These are phyloP conservation scores for Eilema depressum DNA, from an alignment of 2,888 invertebrate genomes.

Conservation along the genomic window DNA sequence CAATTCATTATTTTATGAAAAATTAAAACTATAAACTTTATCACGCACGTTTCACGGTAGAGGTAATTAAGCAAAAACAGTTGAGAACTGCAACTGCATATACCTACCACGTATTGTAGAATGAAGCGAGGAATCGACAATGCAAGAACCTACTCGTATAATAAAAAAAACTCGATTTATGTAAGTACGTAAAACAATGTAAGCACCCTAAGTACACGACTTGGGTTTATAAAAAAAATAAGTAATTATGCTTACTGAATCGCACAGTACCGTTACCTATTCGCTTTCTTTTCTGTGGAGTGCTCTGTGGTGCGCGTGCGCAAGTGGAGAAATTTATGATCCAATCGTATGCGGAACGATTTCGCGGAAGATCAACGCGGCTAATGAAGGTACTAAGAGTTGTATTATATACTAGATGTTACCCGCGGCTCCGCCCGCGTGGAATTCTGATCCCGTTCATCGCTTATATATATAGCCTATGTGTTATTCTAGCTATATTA, in stretches of 20 bases:
- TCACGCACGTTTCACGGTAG: background rate
- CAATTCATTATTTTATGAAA: constrained; percentile 20
- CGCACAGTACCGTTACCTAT: constrained; percentile 75
- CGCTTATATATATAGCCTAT: too few relatives aligned
- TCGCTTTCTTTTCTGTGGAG: constrained; percentile 76
- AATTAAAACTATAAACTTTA: background rate
- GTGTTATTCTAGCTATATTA: too few relatives aligned
- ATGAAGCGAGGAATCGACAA: background rate
- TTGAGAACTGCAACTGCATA: background rate
- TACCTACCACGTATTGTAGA: background rate
- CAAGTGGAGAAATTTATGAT: constrained; percentile 62
- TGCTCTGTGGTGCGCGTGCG: constrained; percentile 52
- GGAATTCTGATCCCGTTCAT: too few relatives aligned
- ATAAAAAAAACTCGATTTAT: background rate
- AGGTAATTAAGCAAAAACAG: background rate
- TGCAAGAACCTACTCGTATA: background rate
- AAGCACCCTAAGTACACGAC: constrained; percentile 13
- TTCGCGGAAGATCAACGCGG: constrained; percentile 54
- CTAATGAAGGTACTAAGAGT: constrained; percentile 35
- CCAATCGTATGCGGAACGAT: constrained; percentile 58
- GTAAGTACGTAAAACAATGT: background rate
- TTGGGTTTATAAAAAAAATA: constrained; percentile 49
- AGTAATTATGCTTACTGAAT: constrained; percentile 63
- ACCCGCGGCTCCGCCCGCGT: too few relatives aligned
- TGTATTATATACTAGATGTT: too few relatives aligned